phyloP scores from a whole-genome alignment of 2,113 vertebrate genomes.

The Natator depressus region DNA sequence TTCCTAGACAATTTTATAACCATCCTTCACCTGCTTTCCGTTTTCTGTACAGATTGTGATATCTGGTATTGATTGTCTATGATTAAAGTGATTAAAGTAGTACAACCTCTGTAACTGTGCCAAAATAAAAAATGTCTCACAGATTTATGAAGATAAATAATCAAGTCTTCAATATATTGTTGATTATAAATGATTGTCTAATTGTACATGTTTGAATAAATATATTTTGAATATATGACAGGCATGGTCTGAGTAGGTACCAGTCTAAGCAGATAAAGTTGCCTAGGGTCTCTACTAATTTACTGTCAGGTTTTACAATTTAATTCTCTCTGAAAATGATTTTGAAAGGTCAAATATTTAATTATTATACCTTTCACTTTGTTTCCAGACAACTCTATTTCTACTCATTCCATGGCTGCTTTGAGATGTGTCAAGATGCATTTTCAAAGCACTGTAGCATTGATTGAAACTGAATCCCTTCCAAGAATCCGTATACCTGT shows the following conservation, averaged over 20 bases:
- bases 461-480: slow-evolving; percentile 6
- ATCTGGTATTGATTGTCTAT: slow-evolving; percentile 52
- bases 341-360: slow-evolving; percentile 22
- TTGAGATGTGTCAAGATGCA: slow-evolving; percentile 1
- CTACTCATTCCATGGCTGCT: neutral
- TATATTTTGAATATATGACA: slow-evolving; percentile 3
- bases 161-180: slow-evolving; percentile 26
- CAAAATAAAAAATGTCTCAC: slow-evolving; percentile 38
- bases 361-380: neutral
- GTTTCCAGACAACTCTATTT: neutral
- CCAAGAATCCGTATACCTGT: neutral
- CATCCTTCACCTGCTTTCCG: neutral
- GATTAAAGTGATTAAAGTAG: slow-evolving; percentile 45
- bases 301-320: slow-evolving; percentile 34
- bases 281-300: neutral
- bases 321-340: slow-evolving; percentile 37
- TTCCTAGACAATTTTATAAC: neutral
- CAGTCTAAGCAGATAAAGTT: neutral
- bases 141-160: slow-evolving; percentile 54
- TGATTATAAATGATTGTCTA: slow-evolving; percentile 53
- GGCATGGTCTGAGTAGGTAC: neutral
- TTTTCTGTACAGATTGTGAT: neutral
- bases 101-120: slow-evolving; percentile 4
- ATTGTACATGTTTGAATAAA: slow-evolving; percentile 42
- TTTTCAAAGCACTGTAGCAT: neutral